A percentile compares a stretch with the other conserved stretches of the same genome.
Evolutionary conservation across 2,113 vertebrate genomes (phyloP).

Genomic region (Cathartes aura): DNA sequence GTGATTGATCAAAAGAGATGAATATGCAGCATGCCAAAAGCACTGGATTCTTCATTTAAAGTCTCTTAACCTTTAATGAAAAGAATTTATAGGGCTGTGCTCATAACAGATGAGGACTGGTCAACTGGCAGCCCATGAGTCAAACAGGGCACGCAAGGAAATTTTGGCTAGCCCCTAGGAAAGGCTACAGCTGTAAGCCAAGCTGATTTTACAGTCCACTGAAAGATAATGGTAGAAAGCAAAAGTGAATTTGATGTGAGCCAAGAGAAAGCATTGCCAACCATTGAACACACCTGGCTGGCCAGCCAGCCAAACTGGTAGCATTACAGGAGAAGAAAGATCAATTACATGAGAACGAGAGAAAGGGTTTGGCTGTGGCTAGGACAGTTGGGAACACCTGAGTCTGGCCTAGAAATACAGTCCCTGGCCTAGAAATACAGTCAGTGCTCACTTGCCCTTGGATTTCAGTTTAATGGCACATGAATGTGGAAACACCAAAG

Average conservation of each 20-base stretch:
- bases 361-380: not conserved
- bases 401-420: not conserved
- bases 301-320: not conserved
- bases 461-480: not conserved
- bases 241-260: not conserved
- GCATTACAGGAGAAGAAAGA: not conserved
- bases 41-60: not conserved
- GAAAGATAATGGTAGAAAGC: not conserved
- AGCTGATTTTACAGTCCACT: not conserved
- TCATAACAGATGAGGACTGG: not conserved
- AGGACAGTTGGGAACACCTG: not conserved
- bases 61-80: not conserved
- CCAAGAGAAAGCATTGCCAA: not conserved
- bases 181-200: not conserved
- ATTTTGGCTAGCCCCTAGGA: not conserved
- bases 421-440: not conserved
- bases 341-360: not conserved
- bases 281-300: not conserved
- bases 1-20: not conserved
- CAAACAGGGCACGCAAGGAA: not conserved
- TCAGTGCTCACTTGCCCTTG: not conserved
- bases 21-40: not conserved
- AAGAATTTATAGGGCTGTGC: not conserved
- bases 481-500: not conserved
- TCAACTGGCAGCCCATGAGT: not conserved